Conservation (phyloP, 1,140 invertebrate genomes). For the Brachionus rubens region DNA sequence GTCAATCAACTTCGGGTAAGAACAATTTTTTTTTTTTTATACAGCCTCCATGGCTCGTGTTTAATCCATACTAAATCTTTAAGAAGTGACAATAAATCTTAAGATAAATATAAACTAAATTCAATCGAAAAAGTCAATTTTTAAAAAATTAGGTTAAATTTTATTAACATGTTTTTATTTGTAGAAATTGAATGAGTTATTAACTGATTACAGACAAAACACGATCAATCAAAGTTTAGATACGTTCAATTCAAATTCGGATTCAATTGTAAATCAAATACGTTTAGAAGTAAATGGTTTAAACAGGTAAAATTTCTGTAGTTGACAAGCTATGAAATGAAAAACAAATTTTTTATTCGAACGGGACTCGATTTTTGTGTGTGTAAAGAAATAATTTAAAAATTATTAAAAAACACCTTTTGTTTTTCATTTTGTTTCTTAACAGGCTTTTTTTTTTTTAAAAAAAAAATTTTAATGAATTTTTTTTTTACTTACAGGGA, state of each 20-base stretch:
- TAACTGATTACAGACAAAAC: slow-evolving; percentile 34
- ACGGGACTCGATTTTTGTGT: not conserved
- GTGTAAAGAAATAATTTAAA: not conserved
- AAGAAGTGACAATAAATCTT: slow-evolving; percentile 9
- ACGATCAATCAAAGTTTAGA: not conserved
- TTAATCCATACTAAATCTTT: too few relatives aligned
- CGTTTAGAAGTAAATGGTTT: not conserved
- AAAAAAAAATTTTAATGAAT: not conserved
- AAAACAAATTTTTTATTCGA: not conserved
- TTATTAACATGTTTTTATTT: slow-evolving; percentile 11
- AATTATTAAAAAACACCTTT: not conserved
- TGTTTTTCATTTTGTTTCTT: not conserved
- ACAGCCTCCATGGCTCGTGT: not conserved
- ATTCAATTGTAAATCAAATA: slow-evolving; percentile 13
- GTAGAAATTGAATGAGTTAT: slow-evolving; percentile 28
- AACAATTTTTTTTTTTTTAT: not conserved
- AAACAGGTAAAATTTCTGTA: slow-evolving; percentile 13
- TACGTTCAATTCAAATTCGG: not conserved
- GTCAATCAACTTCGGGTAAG: slow-evolving; percentile 3
- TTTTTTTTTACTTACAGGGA: slow-evolving; percentile 20
- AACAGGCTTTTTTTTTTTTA: not conserved
- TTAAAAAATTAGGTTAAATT: slow-evolving; percentile 24
- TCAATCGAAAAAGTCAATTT: too few relatives aligned
- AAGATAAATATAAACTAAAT: not conserved
- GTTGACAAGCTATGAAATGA: not conserved